Conservation (phyloP, 2,888 invertebrate genomes). For the Eupithecia subfuscata region DNA sequence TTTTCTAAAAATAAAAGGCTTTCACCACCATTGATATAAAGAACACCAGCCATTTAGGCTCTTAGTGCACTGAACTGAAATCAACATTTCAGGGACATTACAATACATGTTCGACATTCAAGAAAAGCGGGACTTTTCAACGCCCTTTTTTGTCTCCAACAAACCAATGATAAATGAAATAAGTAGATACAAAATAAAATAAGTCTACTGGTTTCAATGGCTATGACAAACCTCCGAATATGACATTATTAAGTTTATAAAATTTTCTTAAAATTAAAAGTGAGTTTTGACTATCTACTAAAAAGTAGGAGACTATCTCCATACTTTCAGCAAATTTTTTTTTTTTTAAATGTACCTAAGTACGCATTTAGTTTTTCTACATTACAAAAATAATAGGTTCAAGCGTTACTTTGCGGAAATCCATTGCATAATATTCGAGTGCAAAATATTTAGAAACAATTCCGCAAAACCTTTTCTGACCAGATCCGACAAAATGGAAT, state of each 20-base stretch:
- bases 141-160: neutral
- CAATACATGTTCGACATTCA: neutral
- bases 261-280: too few relatives aligned
- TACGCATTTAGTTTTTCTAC: too few relatives aligned
- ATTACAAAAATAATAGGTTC: neutral
- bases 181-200: neutral
- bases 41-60: neutral
- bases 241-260: neutral
- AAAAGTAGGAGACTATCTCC: too few relatives aligned
- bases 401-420: neutral
- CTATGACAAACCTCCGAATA: neutral
- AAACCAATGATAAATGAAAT: neutral
- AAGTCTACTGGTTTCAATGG: neutral
- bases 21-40: neutral
- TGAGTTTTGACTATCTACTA: too few relatives aligned
- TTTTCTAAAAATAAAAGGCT: conserved; percentile 2
- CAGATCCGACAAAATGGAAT: too few relatives aligned
- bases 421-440: neutral
- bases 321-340: too few relatives aligned
- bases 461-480: too few relatives aligned
- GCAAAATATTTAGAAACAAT: too few relatives aligned
- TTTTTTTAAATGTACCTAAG: neutral
- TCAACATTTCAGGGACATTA: neutral
- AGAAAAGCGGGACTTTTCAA: neutral
- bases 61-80: neutral